Evolutionary conservation across 2,888 invertebrate species (phyloP).

Genomic region (Kryphioiulus occultus): DNA sequence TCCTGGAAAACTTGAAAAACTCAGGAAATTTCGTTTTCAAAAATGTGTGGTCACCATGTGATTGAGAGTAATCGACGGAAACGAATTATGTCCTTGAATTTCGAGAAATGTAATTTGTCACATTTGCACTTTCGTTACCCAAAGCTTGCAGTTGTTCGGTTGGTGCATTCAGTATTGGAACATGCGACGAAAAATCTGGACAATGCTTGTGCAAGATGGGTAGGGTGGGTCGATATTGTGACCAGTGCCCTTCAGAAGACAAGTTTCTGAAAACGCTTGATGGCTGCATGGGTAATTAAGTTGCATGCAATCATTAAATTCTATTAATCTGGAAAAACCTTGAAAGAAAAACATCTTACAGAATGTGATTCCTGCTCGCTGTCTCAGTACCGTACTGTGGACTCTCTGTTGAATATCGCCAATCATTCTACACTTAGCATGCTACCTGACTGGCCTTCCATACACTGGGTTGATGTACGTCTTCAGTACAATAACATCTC

Average conservation of each 20-base stretch:
- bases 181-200: not conserved
- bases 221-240: not conserved
- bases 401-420: not conserved
- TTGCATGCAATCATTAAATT: not conserved
- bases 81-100: not conserved
- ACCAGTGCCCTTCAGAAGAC: not conserved
- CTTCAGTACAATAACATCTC: not conserved
- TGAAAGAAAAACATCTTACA: not conserved
- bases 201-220: not conserved
- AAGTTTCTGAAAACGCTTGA: not conserved
- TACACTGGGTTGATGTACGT: not conserved
- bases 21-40: too few relatives aligned
- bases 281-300: not conserved
- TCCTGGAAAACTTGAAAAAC: too few relatives aligned
- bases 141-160: not conserved
- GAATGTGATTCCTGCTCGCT: not conserved
- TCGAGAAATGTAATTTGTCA: not conserved
- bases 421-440: not conserved
- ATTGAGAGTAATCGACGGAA: too few relatives aligned
- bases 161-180: not conserved
- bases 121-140: not conserved
- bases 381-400: not conserved
- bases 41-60: too few relatives aligned
- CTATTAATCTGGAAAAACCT: too few relatives aligned
- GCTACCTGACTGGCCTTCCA: not conserved